These are phyloP conservation scores for Sebastes iracundus DNA, from an alignment of 2,797 vertebrate species.

Conservation along the genomic window DNA sequence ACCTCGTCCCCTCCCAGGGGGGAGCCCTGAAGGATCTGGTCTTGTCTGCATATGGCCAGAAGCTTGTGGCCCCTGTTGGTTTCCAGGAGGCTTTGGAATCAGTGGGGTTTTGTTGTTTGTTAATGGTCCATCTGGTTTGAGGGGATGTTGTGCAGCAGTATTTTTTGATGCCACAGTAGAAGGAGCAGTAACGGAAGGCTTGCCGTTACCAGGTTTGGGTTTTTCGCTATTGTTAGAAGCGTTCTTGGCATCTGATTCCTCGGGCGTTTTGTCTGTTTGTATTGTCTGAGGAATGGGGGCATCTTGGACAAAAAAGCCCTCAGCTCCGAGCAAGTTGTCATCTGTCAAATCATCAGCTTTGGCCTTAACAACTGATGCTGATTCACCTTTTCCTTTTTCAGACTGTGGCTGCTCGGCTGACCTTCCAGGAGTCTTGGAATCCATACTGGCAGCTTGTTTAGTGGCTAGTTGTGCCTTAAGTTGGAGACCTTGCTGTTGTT, in stretches of 20 bases:
- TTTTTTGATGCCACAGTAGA: conserved; percentile 30
- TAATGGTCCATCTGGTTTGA: conserved; percentile 44
- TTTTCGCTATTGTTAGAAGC: conserved; percentile 27
- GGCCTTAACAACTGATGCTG: conserved; percentile 1
- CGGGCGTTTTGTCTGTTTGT: background rate
- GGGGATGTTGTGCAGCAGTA: conserved; percentile 33
- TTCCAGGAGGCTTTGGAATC: conserved; percentile 37
- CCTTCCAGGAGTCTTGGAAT: conserved; percentile 45
- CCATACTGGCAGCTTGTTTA: conserved; percentile 26
- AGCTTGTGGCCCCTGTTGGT: conserved; percentile 40
- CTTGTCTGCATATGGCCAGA: conserved; percentile 47
- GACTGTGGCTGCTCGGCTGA: conserved; percentile 4
- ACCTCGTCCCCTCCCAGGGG: conserved; percentile 72
- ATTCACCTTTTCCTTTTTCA: conserved; percentile 45
- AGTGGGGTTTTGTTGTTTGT: conserved; percentile 40
- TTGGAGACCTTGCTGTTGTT: conserved; percentile 41
- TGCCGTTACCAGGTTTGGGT: conserved; percentile 32
- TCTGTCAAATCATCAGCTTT: conserved; percentile 71
- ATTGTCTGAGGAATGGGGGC: conserved; percentile 84
- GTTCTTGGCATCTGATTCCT: conserved; percentile 16
- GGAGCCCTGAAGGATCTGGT: conserved; percentile 49
- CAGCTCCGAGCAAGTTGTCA: conserved; percentile 71
- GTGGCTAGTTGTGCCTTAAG: conserved; percentile 42
- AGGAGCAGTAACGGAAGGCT: conserved; percentile 26
- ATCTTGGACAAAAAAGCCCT: conserved; percentile 81